A percentile compares a stretch with the other conserved stretches of the same genome.
phyloP scores from a whole-genome alignment of 2,113 vertebrate species.

The Myotis yumanensis region DNA sequence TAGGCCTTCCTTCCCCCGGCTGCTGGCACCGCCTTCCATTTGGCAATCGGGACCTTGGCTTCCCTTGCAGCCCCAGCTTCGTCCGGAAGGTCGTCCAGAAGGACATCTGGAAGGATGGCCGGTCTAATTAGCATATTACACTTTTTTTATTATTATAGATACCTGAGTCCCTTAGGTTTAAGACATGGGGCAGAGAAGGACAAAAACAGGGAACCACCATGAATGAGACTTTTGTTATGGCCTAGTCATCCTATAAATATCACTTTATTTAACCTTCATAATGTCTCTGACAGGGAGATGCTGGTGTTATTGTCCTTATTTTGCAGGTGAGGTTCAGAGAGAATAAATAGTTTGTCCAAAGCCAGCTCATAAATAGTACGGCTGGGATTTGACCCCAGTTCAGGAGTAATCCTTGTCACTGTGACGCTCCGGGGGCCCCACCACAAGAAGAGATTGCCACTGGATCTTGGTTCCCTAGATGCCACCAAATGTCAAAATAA shows the following conservation, averaged over 20 bases:
- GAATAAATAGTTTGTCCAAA: not conserved
- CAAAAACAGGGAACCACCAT: not conserved
- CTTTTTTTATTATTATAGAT: too few relatives aligned
- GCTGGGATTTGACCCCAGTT: not conserved
- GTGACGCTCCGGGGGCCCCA: not conserved
- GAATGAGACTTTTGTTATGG: not conserved
- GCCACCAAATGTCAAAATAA: not conserved
- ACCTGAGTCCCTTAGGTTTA: not conserved
- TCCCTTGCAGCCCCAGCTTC: too few relatives aligned
- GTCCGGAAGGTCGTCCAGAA: too few relatives aligned
- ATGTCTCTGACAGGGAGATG: not conserved
- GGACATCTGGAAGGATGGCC: too few relatives aligned
- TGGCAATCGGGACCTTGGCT: too few relatives aligned
- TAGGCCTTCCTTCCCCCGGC: too few relatives aligned
- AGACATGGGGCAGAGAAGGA: not conserved
- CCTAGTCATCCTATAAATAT: not conserved
- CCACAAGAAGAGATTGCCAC: not conserved
- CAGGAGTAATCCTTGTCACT: not conserved
- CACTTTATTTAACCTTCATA: not conserved
- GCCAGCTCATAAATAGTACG: not conserved
- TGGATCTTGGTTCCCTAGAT: not conserved
- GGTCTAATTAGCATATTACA: too few relatives aligned
- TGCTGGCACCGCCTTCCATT: too few relatives aligned
- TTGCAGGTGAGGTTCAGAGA: not conserved
- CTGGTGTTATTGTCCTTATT: not conserved